phyloP scores from a whole-genome alignment of 2,113 vertebrate species.

The Casuarius casuarius region DNA sequence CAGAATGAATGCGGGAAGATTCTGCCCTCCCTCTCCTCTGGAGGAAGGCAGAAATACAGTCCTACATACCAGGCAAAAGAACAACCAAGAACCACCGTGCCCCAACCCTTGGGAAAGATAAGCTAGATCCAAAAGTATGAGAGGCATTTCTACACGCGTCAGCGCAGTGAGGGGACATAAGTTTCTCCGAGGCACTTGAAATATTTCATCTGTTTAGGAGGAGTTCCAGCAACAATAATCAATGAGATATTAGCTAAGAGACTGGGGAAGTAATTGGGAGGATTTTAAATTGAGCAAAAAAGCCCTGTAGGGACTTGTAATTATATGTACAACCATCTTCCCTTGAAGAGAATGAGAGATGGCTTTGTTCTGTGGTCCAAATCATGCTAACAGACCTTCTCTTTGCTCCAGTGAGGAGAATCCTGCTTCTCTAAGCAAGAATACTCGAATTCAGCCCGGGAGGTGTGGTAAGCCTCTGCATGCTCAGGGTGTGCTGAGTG shows the following conservation, averaged over 20 bases:
- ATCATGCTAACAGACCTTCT: not conserved
- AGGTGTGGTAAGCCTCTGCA: not conserved
- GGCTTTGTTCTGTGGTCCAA: not conserved
- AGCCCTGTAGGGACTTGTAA: not conserved
- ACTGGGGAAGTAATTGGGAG: not conserved
- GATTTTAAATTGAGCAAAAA: not conserved
- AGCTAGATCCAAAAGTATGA: slow-evolving; percentile 34
- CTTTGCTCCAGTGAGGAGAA: not conserved
- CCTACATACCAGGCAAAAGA: not conserved
- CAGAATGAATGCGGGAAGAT: not conserved
- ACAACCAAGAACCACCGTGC: not conserved
- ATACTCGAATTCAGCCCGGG: not conserved
- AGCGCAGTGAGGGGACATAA: not conserved
- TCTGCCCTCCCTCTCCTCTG: not conserved
- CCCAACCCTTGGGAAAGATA: slow-evolving; percentile 13
- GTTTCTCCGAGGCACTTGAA: slow-evolving; percentile 8
- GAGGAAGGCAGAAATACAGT: not conserved
- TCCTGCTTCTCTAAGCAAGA: not conserved
- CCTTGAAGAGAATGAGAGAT: not conserved
- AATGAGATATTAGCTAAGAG: not conserved
- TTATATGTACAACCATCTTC: not conserved
- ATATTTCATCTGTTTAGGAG: not conserved
- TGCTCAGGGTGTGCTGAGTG: not conserved
- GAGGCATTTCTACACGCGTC: slow-evolving; percentile 17
- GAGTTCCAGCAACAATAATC: slow-evolving; percentile 4